Evolutionary conservation across 2,888 invertebrate genomes (phyloP), one percentile per base, ranked within the genome.

Genomic region (Lithophane semibrunnea): DNA sequence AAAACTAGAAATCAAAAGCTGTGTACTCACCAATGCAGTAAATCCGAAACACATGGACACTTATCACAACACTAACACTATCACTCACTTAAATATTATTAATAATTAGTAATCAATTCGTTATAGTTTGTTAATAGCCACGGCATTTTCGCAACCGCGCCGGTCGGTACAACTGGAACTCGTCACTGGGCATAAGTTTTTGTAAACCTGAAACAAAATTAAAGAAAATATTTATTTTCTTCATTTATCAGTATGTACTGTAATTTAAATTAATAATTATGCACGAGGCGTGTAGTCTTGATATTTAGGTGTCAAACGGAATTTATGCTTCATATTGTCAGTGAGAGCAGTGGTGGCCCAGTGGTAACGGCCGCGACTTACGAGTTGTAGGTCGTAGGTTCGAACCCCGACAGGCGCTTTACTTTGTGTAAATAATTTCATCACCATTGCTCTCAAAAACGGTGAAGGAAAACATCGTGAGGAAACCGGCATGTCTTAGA

Each of bases 151-250:
- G 73, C 65, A 67, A 67, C 67, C 74, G 65, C 83, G 68, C 66
- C 74, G 73, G 63, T 88, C 80, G 81, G 63, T 68, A 75, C 42
- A 75, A 77, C 75, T 69, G 76, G 71, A 70, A 64, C 72, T 70
- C 67, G 84, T 80, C 89, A 89, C 89, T 89, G 84, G 85, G 24
- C 79, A 85, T 85, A 88, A 89, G 88, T 89, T 89, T 83, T 60
- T 56, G 60, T 76, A 89, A 89, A 89, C 90, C 88, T 89, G 88
- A 4, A 88, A 88, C 88, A 87, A 89, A 75, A 65, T 24, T 3
- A 9, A 21, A 54, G 54, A 18, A 18, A 21, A 54, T 54, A 21
- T 9, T 52, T 52, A 52, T 52, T 37, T 37, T 37, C 37, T 37
- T 37, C 37, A 37, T 37, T 37, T 37, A 37, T 37, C 37, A 3